Base-by-base conservation (phyloP, 2,888 invertebrate genomes). In the Amiota mariae region DNA sequence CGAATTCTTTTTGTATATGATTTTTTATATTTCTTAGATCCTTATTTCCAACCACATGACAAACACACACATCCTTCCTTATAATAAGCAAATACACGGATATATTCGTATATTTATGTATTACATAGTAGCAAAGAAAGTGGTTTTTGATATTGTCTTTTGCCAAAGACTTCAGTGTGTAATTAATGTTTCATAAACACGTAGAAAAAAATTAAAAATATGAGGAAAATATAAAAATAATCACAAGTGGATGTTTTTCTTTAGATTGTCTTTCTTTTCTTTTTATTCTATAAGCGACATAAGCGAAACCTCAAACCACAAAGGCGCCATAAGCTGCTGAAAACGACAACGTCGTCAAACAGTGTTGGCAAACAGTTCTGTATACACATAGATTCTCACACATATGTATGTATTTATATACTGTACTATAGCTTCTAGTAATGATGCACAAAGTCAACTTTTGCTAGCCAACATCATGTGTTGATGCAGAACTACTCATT, bases 391-490 rank as follows among this genome's bases (percentile, higher is more conserved):
- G 36, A 36, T 36, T 36, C 36, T 36, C 36, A 36, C 2, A 36
- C 36, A 36, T 6, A 36, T 6, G 6, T 6, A 36, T 2, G 59
- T 59, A 18, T 18, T 59, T 59, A 11, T 11, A 20, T 20, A 15
- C 18, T 18, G 18, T 12, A 59, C n/a, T 18, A 18, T 68, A 20
- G 4, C 13, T 12, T 18, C 83, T 85, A 82, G 85, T 85, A 81
- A 83, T 85, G 84, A 83, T 83, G 81, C 84, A 82, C 24, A 82
- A 85, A 83, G 85, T 83, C 82, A 83, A 83, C 83, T 80, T 36
- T 36, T 83, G 78, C 83, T 79, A 77, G 82, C 84, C 80, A 81
- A 79, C 84, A 78, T 72, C 70, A 63, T 24, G 71, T 56, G 24
- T 70, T 49, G 49, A 66, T 72, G 70, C 59, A 73, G 36, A 24